Evolutionary conservation across 2,113 vertebrate genomes (phyloP).

Genomic region (Terrapene triunguis): DNA sequence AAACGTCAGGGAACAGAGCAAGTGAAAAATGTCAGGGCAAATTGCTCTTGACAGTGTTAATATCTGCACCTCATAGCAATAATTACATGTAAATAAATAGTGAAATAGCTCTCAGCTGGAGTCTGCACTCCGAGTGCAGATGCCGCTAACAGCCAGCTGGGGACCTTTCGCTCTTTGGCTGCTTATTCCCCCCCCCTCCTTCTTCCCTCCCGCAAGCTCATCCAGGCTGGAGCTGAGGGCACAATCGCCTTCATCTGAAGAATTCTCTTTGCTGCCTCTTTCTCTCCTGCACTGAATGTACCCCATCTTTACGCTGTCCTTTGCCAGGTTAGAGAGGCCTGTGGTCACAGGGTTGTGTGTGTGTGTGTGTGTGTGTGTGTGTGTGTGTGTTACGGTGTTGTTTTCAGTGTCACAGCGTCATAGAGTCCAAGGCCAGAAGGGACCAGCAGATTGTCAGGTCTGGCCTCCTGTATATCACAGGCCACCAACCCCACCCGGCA

Average conservation of each 20-base stretch:
- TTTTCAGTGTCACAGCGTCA: background rate
- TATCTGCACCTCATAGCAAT: conserved; percentile 99
- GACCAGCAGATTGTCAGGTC: background rate
- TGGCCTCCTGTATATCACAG: background rate
- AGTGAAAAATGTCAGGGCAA: conserved; percentile 99
- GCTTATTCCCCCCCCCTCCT: background rate
- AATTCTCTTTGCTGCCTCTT: background rate
- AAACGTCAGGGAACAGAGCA: conserved; percentile 87
- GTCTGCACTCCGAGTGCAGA: conserved; percentile 83
- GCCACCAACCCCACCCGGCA: background rate
- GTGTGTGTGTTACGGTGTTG: background rate
- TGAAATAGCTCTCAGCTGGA: conserved; percentile 99
- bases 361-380: background rate
- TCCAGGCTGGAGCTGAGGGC: background rate
- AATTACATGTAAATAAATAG: conserved; percentile 99
- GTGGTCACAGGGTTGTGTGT: accelerated
- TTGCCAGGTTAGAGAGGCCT: background rate
- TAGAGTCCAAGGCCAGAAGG: background rate
- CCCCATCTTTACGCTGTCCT: background rate
- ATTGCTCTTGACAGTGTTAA: conserved; percentile 99
- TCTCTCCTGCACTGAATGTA: accelerated
- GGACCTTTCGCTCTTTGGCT: conserved; percentile 76
- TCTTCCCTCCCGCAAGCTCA: background rate
- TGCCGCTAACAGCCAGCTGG: conserved; percentile 90
- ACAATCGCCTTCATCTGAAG: background rate